Evolutionary conservation across 1,140 invertebrate species (phyloP), one percentile per base, ranked within the genome.

Genomic region (Carcinoscorpius rotundicauda): DNA sequence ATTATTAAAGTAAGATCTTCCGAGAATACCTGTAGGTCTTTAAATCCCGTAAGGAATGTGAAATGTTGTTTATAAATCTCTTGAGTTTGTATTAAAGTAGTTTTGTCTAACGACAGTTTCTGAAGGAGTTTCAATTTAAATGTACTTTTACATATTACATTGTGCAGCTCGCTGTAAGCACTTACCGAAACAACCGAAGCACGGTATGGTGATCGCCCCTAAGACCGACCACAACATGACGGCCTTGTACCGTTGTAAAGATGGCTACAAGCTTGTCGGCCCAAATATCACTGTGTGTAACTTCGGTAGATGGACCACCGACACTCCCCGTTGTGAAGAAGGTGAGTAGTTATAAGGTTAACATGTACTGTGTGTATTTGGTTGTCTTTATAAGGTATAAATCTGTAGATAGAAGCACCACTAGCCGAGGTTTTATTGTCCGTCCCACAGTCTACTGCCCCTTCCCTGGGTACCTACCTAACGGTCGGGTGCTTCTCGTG

Each of bases 191-290:
- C 78, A 85, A 5, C 91, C 95, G 0, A 85, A 88, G 55, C 87
- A 97, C 72, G 94, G 94, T 3, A 91, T 96, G 84, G 92, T 97
- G 3, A 88, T 98, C 61, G 95, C 94, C 0, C 93, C 93, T 0
- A 95, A 96, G 74, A 93, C 91, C 3, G 91, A 94, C 67, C 95
- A 98, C 73, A 91, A 91, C 0, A 92, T 94, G 86, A 86, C 87
- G 72, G 94, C 93, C 0, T 81, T 88, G 6, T 97, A 93, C 76
- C 85, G 87, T 70, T 98, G 94, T 75, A 89, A 90, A 73, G 92
- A 96, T 73, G 94, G 95, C 0, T 98, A 84, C 73, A 83, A 85
- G 59, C 74, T 97, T 9, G 79, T 85, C 49, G 93, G 91, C 3
- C 58, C 69, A 4, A 85, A 77, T 78, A 84, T 75, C 80, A 94